phyloP scores from a whole-genome alignment of 2,888 invertebrate species.

The Apotomis turbidana region DNA sequence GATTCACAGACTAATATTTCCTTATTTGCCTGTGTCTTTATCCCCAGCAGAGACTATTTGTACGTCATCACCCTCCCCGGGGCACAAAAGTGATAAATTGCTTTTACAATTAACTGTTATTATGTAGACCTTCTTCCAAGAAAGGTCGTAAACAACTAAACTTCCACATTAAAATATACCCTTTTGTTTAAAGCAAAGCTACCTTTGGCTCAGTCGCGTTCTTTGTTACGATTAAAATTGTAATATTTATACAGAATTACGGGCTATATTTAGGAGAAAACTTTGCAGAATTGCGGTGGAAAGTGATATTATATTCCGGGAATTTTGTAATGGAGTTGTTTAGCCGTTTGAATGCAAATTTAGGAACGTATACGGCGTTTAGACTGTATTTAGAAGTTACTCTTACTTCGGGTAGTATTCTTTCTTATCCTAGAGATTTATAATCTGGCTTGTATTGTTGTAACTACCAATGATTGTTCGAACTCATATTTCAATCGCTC shows the following conservation, averaged over 20 bases:
- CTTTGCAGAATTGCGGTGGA: neutral
- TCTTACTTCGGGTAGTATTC: no score
- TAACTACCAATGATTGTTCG: neutral
- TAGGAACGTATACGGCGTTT: neutral
- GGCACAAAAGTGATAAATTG: conserved; percentile 37
- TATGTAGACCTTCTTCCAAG: conserved; percentile 14
- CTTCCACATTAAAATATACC: neutral
- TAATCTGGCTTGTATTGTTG: neutral
- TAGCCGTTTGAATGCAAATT: conserved; percentile 4
- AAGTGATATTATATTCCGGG: neutral
- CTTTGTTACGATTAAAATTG: conserved; percentile 21
- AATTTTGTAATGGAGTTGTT: neutral
- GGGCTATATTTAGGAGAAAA: conserved; percentile 1
- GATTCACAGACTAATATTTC: conserved; percentile 14
- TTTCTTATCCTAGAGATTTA: neutral
- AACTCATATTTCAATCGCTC: no score
- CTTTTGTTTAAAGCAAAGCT: no score
- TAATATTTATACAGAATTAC: conserved; percentile 8
- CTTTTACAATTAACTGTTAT: conserved; percentile 35
- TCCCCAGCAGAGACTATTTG: conserved; percentile 23
- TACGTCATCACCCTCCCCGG: conserved; percentile 11
- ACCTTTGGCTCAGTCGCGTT: conserved; percentile 7
- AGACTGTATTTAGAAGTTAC: neutral
- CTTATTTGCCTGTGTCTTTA: conserved; percentile 29
- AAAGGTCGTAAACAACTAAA: neutral